phyloP scores from a whole-genome alignment of 1,140 invertebrate species.

The Cepaea nemoralis region DNA sequence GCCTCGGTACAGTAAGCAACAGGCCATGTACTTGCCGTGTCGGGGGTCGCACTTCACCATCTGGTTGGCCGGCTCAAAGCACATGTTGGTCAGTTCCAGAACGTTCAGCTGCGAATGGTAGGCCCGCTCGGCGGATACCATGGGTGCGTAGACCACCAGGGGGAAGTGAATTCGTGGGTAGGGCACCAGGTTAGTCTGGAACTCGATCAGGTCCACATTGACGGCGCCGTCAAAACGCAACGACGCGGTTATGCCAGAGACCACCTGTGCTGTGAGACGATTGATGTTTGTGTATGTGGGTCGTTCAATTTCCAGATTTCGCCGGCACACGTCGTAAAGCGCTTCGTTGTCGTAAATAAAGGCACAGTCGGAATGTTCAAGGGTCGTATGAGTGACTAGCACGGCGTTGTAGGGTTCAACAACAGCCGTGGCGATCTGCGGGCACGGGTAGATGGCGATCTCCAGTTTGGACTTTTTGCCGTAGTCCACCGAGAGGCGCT shows the following conservation, averaged over 20 bases:
- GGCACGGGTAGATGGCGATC: constrained; percentile 78
- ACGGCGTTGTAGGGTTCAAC: constrained; percentile 56
- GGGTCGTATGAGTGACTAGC: constrained; percentile 29
- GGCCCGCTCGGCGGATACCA: constrained; percentile 52
- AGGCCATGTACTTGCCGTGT: constrained; percentile 82
- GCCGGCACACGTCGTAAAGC: constrained; percentile 64
- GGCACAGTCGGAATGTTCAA: constrained; percentile 67
- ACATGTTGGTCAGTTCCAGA: constrained; percentile 86
- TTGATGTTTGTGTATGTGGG: constrained; percentile 88
- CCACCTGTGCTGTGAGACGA: constrained; percentile 81
- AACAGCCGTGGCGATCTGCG: constrained; percentile 43
- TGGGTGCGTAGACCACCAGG: constrained; percentile 57
- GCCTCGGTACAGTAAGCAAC: constrained; percentile 65
- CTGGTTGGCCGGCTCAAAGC: constrained; percentile 88
- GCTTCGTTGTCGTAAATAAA: constrained; percentile 69
- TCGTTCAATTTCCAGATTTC: constrained; percentile 80
- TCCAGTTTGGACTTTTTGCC: constrained; percentile 44
- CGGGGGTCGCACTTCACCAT: constrained; percentile 85
- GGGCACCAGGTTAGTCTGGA: constrained; percentile 44
- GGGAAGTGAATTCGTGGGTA: constrained; percentile 63
- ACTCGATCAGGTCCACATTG: constrained; percentile 41
- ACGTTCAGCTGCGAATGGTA: constrained; percentile 68
- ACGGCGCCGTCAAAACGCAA: constrained; percentile 53
- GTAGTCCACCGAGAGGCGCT: constrained; percentile 80
- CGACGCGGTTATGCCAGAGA: constrained; percentile 77